A percentile compares a stretch with the other conserved stretches of the same genome.
These are phyloP conservation scores for Copsychus sechellarum DNA, from an alignment of 2,113 vertebrate genomes.

Conservation along the genomic window DNA sequence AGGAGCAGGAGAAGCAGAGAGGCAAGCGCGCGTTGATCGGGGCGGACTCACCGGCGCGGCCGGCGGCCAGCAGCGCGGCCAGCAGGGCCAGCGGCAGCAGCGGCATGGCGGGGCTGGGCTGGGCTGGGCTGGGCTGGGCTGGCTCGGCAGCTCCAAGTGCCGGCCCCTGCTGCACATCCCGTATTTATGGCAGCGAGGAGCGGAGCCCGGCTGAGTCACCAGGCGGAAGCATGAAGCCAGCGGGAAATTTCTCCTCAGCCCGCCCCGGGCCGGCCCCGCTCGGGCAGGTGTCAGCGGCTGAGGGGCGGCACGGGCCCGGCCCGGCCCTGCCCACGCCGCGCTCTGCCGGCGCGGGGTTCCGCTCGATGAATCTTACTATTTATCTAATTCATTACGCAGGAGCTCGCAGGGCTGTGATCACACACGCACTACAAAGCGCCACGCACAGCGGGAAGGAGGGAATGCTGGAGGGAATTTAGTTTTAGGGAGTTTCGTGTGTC, in stretches of 20 bases:
- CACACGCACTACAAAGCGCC: background rate
- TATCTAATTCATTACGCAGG: accelerated
- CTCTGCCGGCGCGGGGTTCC: accelerated
- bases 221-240: background rate
- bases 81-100: background rate
- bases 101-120: background rate
- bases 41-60: background rate
- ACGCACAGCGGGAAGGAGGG: accelerated
- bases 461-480: no score
- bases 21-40: background rate
- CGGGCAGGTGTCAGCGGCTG: background rate
- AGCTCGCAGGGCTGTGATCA: accelerated
- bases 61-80: background rate
- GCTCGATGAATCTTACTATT: accelerated
- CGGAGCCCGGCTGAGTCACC: background rate
- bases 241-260: background rate
- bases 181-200: background rate
- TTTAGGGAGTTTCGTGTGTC: no score
- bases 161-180: accelerated
- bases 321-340: accelerated
- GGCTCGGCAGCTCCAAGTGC: background rate
- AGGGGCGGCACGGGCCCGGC: background rate
- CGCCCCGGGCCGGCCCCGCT: background rate
- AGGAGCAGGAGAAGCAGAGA: background rate
- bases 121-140: background rate